Evolutionary conservation across 2,888 invertebrate species (phyloP).

Genomic region (Amblyteles armatorius): DNA sequence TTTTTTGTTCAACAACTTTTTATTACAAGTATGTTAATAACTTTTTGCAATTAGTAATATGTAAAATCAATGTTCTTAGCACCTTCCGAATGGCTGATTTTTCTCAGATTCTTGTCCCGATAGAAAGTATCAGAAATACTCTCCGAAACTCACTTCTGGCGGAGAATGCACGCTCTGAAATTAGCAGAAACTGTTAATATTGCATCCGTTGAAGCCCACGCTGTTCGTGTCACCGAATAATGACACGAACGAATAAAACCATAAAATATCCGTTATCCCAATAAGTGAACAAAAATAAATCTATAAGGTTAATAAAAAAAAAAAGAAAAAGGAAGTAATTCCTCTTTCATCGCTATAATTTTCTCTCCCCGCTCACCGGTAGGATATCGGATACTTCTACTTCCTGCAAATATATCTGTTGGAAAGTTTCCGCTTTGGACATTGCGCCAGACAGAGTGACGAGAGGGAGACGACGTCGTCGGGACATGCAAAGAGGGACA

Average conservation of each 20-base stretch:
- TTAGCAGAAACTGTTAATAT: no score
- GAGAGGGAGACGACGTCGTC: slow-evolving; percentile 11
- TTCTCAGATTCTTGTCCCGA: no score
- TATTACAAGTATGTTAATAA: no score
- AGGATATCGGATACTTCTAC: slow-evolving; percentile 20
- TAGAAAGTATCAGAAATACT: no score
- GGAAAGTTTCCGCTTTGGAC: slow-evolving; percentile 29
- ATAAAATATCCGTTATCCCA: not conserved
- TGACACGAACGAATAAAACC: not conserved
- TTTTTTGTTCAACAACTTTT: no score
- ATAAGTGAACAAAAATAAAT: not conserved
- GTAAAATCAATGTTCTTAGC: no score
- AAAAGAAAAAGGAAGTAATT: not conserved
- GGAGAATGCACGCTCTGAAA: no score
- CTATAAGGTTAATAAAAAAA: not conserved
- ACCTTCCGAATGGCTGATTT: no score
- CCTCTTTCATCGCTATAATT: slow-evolving; percentile 1
- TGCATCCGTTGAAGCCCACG: not conserved
- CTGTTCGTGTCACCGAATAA: not conserved
- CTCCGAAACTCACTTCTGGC: no score
- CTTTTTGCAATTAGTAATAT: no score
- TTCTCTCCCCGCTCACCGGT: not conserved
- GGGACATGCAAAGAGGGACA: slow-evolving; percentile 44
- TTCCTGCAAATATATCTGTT: slow-evolving; percentile 35
- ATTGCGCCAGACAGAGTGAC: slow-evolving; percentile 31